Evolutionary conservation across 2,113 vertebrate genomes (phyloP), one percentile per base, ranked within the genome.

Genomic region (Crotophaga sulcirostris): DNA sequence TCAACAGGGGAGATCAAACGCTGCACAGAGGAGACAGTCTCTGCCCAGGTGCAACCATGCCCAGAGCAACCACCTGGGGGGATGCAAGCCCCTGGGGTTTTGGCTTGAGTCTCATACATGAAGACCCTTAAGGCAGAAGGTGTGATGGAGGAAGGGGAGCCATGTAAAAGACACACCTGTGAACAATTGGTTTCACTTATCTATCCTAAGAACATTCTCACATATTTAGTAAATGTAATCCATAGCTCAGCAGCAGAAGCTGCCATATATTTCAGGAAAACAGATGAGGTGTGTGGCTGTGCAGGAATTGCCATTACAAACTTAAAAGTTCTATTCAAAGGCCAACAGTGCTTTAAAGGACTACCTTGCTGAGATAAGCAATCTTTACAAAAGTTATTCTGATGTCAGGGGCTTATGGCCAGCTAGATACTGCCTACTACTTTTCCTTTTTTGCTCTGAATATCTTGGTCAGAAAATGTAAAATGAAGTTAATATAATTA

Each of bases 41-140:
- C 28, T 76, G 58, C 60, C 1, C 1, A 42, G 73, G 9, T 68
- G 74, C 0, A 0, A 16, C 3, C 0, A 5, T 64, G 75, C 72
- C 68, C 63, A 31, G 79, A 69, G 63, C 66, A 68, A 7, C 11
- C 56, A 55, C 58, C 9, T 9, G 26, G 52, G 56, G 29, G 25
- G 56, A 40, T 72, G 52, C 56, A 26, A 60, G 12, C 5, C 40
- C 47, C 54, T 29, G 72, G 55, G 60, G 36, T 42, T 45, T 36
- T 58, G 58, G 49, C 40, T 60, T 75, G 44, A 25, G 12, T 28
- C 21, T 62, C 9, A 3, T 9, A 7, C 5, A 33, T 15, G n/a
- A 73, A 29, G 44, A 72, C 9, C 15, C 47, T 13, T 36, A 52
- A 55, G 25, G 42, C 8, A 19, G 49, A 79, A 84, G 38, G 12